A percentile compares a stretch with the other conserved stretches of the same genome.
Conservation (phyloP, 2,113 vertebrate species). For the Globicephala melas region DNA sequence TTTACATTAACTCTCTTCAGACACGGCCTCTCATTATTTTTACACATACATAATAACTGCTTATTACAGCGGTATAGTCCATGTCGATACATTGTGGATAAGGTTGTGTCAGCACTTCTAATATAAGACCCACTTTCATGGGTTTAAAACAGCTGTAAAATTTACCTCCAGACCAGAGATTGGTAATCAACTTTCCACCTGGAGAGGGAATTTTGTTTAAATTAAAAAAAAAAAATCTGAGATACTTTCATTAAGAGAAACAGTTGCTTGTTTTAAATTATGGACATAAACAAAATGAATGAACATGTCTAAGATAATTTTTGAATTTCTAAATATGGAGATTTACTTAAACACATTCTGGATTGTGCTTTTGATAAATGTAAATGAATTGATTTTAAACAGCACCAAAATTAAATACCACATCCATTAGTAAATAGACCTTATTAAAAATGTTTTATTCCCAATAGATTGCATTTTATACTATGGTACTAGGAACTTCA, state of each 20-base stretch:
- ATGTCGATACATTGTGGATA: conserved; percentile 82
- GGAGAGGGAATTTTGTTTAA: conserved; percentile 65
- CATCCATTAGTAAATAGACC: not conserved
- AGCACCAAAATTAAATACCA: conserved; percentile 30
- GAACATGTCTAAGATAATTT: conserved; percentile 66
- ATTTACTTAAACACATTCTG: not conserved
- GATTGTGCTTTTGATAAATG: conserved; percentile 44
- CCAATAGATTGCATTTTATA: not conserved
- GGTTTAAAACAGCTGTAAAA: conserved; percentile 88
- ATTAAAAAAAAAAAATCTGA: not conserved
- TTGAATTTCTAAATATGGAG: conserved; percentile 66
- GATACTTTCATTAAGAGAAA: conserved; percentile 78
- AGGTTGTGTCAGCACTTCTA: conserved; percentile 87
- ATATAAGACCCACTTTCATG: conserved; percentile 83
- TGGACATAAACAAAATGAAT: conserved; percentile 80
- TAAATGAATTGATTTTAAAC: conserved; percentile 45
- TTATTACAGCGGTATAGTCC: conserved; percentile 87
- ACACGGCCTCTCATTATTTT: conserved; percentile 95
- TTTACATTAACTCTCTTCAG: conserved; percentile 90
- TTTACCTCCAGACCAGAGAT: conserved; percentile 84
- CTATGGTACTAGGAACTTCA: not conserved
- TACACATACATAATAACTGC: conserved; percentile 93
- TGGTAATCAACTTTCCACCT: conserved; percentile 84
- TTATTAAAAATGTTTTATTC: conserved; percentile 34
- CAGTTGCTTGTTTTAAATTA: conserved; percentile 76